Conservation (phyloP, 2,797 vertebrate species). For the Sus cebifrons region DNA sequence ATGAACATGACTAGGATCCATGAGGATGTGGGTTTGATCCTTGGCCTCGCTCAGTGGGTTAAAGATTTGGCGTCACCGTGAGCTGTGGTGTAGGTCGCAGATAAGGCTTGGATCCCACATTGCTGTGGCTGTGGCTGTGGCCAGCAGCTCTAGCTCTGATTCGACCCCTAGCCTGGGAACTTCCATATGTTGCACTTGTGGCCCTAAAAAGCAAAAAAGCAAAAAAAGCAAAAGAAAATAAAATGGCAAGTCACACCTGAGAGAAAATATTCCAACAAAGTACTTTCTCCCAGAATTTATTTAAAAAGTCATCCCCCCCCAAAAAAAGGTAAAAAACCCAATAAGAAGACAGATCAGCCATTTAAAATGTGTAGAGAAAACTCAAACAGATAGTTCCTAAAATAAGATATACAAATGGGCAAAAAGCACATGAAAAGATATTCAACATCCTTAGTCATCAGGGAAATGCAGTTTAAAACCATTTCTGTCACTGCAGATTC, state of each 20-base stretch:
- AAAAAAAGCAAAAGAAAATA: background rate
- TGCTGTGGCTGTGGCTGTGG: too few species aligned
- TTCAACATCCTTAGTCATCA: background rate
- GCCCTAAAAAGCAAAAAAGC: too few species aligned
- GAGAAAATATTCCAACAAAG: constrained; percentile 50
- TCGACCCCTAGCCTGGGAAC: too few species aligned
- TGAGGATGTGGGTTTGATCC: too few species aligned
- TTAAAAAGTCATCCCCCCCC: background rate
- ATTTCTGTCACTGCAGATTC: constrained; percentile 21
- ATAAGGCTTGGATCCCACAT: too few species aligned
- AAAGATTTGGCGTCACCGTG: too few species aligned
- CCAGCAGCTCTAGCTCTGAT: too few species aligned
- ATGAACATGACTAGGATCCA: too few species aligned
- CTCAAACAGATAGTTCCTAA: background rate
- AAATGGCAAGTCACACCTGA: background rate
- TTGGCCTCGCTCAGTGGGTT: too few species aligned
- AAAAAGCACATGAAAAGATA: constrained; percentile 45
- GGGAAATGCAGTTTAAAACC: constrained; percentile 52
- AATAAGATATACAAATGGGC: constrained; percentile 8
- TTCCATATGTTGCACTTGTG: too few species aligned
- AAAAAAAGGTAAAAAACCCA: background rate
- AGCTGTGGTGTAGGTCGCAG: too few species aligned
- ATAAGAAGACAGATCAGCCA: background rate
- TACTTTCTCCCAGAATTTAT: background rate
- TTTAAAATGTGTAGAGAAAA: constrained; percentile 44